phyloP scores from a whole-genome alignment of 1,140 invertebrate genomes.

The Dysdera silvatica region DNA sequence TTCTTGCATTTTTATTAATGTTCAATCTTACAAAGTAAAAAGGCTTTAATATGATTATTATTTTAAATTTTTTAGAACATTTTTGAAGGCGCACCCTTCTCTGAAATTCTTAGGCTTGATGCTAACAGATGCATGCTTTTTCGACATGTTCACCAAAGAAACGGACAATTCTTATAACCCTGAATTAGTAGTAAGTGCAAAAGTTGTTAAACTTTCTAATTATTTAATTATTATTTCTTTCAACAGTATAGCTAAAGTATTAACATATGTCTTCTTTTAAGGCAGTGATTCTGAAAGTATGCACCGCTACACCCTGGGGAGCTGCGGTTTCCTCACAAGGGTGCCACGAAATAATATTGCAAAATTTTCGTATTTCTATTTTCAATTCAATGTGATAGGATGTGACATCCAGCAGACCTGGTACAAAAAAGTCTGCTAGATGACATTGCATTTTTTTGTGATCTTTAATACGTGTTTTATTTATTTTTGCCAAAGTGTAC shows the following conservation, averaged over 20 bases:
- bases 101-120: conserved; percentile 57
- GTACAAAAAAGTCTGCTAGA: too few species aligned
- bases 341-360: too few species aligned
- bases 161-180: conserved; percentile 33
- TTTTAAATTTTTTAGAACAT: conserved; percentile 32
- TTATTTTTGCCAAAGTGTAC: too few species aligned
- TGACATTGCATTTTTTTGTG: too few species aligned
- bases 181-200: conserved; percentile 38
- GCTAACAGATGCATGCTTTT: conserved; percentile 54
- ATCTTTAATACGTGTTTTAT: too few species aligned
- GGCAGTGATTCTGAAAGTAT: not conserved
- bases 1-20: too few species aligned
- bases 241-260: not conserved
- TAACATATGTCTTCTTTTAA: not conserved
- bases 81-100: conserved; percentile 37
- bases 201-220: not conserved
- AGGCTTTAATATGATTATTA: too few species aligned
- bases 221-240: not conserved
- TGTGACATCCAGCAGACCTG: too few species aligned
- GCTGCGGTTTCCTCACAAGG: too few species aligned
- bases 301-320: not conserved
- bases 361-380: too few species aligned
- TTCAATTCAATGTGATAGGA: too few species aligned
- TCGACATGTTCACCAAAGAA: conserved; percentile 48
- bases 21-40: too few species aligned